phyloP scores from a whole-genome alignment of 2,113 vertebrate genomes.

The Periophthalmodon schlosseri region DNA sequence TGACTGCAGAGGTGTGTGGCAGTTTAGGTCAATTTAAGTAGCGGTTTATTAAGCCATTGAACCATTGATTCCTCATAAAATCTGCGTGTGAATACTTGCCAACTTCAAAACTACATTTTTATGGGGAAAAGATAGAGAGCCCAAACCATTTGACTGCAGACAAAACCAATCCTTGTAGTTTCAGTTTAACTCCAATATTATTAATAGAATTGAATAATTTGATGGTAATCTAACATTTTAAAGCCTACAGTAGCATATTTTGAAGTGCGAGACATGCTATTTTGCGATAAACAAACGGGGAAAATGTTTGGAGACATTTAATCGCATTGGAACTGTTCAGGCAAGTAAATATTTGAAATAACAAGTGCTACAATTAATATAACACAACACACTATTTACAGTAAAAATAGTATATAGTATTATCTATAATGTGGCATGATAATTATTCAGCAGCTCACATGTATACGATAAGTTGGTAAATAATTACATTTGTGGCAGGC shows the following conservation, averaged over 20 bases:
- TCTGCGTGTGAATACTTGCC: constrained; percentile 1
- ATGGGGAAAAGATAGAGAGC: constrained; percentile 7
- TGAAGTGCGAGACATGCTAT: no score
- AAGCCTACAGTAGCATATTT: no score
- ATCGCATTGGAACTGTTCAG: no score
- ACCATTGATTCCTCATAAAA: constrained; percentile 33
- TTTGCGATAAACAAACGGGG: no score
- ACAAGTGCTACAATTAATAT: no score
- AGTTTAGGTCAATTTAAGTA: constrained; percentile 22
- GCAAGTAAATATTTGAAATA: no score
- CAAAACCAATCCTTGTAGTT: constrained; percentile 11
- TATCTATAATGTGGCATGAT: not conserved
- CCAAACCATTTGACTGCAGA: not conserved
- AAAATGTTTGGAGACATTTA: no score
- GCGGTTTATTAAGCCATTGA: constrained; percentile 36
- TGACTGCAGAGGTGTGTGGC: constrained; percentile 6
- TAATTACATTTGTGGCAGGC: not conserved
- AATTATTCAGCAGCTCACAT: not conserved
- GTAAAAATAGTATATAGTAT: no score
- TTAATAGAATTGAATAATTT: no score
- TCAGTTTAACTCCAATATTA: not conserved
- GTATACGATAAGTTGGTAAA: not conserved
- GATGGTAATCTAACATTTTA: no score
- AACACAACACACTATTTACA: no score
- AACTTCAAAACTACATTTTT: constrained; percentile 22